Evolutionary conservation across 2,113 vertebrate species (phyloP).

Genomic region (Sceloporus tristichus): DNA sequence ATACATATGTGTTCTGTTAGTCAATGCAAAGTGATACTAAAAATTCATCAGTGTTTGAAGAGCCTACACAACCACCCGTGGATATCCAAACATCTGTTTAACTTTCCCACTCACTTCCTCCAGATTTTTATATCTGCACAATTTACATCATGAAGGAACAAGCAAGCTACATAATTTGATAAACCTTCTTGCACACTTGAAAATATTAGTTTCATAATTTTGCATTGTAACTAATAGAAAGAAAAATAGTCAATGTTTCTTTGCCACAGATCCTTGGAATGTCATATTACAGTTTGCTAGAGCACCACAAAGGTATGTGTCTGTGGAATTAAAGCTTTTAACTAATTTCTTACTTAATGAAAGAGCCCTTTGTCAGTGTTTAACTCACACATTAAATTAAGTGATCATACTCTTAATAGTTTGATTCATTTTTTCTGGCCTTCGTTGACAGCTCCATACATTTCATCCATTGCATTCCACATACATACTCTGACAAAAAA

Average conservation of each 20-base stretch:
- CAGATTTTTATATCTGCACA: not conserved
- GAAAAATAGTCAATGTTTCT: conserved; percentile 3
- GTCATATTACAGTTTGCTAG: conserved; percentile 32
- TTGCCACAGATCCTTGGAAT: conserved; percentile 16
- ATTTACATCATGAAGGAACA: not conserved
- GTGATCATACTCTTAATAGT: conserved; percentile 4
- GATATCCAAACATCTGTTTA: conserved; percentile 30
- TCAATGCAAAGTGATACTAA: conserved; percentile 32
- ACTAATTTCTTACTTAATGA: conserved; percentile 43
- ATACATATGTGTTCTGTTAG: not conserved
- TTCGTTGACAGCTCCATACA: not conserved
- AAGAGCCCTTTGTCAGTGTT: conserved; percentile 38
- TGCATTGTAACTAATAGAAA: conserved; percentile 38
- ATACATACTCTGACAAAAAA: not conserved
- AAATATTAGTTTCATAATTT: conserved; percentile 34
- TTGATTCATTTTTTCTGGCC: conserved; percentile 25
- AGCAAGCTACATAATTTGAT: conserved; percentile 9
- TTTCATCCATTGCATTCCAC: not conserved
- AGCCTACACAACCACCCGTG: conserved; percentile 7
- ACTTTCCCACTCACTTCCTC: not conserved
- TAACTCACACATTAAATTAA: conserved; percentile 12
- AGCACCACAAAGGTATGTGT: conserved; percentile 44
- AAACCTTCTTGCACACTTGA: conserved; percentile 19
- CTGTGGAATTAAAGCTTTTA: conserved; percentile 38
- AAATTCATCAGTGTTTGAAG: conserved; percentile 16